Evolutionary conservation across 2,888 invertebrate species (phyloP).

Genomic region (Drosophila algonquin): DNA sequence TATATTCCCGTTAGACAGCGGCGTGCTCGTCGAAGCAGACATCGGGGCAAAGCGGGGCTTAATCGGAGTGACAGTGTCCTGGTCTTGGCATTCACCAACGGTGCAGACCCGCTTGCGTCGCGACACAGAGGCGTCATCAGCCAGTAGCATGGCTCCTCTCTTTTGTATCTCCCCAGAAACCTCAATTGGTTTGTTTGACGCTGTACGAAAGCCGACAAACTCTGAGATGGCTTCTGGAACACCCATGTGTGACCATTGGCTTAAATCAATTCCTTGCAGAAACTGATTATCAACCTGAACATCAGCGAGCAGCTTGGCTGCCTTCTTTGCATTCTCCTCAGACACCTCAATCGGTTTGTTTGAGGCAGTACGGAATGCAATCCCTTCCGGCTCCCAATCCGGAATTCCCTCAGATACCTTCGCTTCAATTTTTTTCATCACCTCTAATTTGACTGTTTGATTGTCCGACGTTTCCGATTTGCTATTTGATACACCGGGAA

Average conservation of each 20-base stretch:
- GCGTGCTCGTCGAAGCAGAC: conserved; percentile 56
- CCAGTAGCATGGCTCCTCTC: conserved; percentile 16
- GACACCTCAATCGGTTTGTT: conserved; percentile 5
- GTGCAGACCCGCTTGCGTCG: conserved; percentile 45
- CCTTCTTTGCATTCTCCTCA: neutral
- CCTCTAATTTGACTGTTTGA: neutral
- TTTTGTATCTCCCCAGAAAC: conserved; percentile 40
- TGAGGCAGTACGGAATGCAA: conserved; percentile 10
- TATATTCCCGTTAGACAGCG: conserved; percentile 31
- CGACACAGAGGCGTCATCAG: neutral
- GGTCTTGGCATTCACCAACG: conserved; percentile 13
- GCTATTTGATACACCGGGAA: conserved; percentile 2
- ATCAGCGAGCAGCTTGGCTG: conserved; percentile 3
- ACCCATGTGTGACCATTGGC: neutral
- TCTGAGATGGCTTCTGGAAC: neutral
- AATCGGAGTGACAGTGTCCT: conserved; percentile 22
- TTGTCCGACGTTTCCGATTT: neutral
- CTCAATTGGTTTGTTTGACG: conserved; percentile 38
- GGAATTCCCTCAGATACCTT: neutral
- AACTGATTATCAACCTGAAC: neutral
- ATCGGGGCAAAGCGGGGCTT: conserved; percentile 33
- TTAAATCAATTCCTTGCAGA: neutral
- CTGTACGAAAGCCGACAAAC: conserved; percentile 44
- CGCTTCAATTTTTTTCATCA: neutral
- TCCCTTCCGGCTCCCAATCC: conserved; percentile 10